phyloP scores from a whole-genome alignment of 2,888 invertebrate species.

The Caenorhabditis sp. region DNA sequence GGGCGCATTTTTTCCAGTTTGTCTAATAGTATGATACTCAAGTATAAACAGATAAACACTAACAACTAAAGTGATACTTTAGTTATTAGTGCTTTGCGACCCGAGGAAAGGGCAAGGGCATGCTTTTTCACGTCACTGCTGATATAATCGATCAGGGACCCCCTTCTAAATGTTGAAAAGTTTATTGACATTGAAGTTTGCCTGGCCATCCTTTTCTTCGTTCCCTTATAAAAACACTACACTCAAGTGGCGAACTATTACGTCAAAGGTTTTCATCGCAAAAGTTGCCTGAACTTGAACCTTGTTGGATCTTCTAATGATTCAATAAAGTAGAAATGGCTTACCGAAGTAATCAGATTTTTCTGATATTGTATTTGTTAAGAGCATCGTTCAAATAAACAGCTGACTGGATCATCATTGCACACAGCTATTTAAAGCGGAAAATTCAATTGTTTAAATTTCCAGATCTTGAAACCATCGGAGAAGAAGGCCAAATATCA shows the following conservation, averaged over 20 bases:
- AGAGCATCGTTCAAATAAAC: too few relatives aligned
- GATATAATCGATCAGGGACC: too few relatives aligned
- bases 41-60: too few relatives aligned
- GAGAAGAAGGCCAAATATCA: conserved; percentile 86
- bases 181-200: conserved; percentile 9
- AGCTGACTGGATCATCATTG: too few relatives aligned
- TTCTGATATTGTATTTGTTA: neutral
- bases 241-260: conserved; percentile 45
- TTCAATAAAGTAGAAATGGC: neutral
- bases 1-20: too few relatives aligned
- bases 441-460: neutral
- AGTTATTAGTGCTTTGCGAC: too few relatives aligned
- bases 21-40: too few relatives aligned
- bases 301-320: neutral
- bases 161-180: too few relatives aligned
- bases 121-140: too few relatives aligned
- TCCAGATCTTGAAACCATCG: conserved; percentile 85
- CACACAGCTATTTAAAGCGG: neutral
- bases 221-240: conserved; percentile 34
- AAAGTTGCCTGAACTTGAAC: neutral
- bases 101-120: too few relatives aligned
- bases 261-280: conserved; percentile 33
- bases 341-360: neutral
- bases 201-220: conserved; percentile 16
- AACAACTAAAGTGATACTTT: too few relatives aligned